Conservation (phyloP, 2,113 vertebrate species). For the Solenodon paradoxus region DNA sequence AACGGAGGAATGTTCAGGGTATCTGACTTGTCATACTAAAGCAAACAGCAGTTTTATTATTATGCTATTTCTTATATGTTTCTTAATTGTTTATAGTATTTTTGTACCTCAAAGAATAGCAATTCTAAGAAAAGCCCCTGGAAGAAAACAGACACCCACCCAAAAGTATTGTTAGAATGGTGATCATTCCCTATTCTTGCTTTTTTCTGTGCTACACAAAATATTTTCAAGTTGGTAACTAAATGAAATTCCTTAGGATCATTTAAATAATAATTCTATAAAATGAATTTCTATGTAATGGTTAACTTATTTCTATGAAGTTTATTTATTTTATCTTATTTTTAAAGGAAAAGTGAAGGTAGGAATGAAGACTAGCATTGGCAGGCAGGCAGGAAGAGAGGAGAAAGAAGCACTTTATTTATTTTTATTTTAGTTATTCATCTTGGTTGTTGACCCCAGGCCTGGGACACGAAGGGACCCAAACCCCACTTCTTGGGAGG, state of each 20-base stretch:
- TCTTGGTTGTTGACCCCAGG: no score
- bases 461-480: no score
- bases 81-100: neutral
- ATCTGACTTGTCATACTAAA: neutral
- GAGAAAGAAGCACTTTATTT: no score
- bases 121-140: constrained; percentile 7
- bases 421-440: no score
- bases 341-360: no score
- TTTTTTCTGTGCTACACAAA: neutral
- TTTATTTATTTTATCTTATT: no score
- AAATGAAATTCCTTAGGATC: neutral
- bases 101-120: neutral
- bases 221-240: neutral
- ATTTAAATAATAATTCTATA: neutral
- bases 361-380: no score
- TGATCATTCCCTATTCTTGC: neutral
- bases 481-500: no score
- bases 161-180: neutral
- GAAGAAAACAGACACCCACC: neutral
- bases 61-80: neutral
- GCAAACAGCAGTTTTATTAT: neutral
- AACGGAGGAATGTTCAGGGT: neutral
- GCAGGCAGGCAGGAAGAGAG: no score
- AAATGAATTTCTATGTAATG: neutral
- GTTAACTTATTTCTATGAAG: constrained; percentile 19